These are phyloP conservation scores for Musca domestica DNA, from an alignment of 1,140 invertebrate genomes.

Conservation along the genomic window DNA sequence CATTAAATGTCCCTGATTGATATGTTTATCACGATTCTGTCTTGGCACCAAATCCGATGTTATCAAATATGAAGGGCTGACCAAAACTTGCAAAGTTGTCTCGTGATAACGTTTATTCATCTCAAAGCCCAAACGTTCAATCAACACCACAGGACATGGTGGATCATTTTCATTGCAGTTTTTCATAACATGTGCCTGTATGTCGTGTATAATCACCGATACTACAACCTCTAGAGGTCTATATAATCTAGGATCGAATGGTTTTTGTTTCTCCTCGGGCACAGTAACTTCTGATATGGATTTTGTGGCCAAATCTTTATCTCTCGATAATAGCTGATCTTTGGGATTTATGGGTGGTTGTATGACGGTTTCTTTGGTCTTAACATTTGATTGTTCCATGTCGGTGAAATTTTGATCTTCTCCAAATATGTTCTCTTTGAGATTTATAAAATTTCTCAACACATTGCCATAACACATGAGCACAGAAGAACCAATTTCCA, in stretches of 20 bases:
- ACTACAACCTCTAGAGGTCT: constrained; percentile 88
- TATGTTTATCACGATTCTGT: constrained; percentile 68
- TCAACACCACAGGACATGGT: constrained; percentile 83
- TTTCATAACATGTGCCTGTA: constrained; percentile 89
- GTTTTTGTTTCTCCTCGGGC: constrained; percentile 57
- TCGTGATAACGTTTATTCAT: constrained; percentile 92
- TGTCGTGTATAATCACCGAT: constrained; percentile 91
- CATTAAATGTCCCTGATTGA: constrained; percentile 86
- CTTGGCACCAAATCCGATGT: constrained; percentile 70
- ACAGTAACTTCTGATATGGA: constrained; percentile 60
- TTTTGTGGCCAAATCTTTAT: constrained; percentile 55
- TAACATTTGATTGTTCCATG: constrained; percentile 68
- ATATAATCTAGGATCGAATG: constrained; percentile 83
- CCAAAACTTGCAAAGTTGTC: constrained; percentile 84
- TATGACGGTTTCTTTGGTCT: constrained; percentile 38
- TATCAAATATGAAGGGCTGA: constrained; percentile 86
- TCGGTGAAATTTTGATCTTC: constrained; percentile 92
- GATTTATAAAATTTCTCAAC: constrained; percentile 81
- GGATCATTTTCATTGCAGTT: constrained; percentile 84
- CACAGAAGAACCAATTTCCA: constrained; percentile 91
- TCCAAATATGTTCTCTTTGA: constrained; percentile 96
- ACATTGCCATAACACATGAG: constrained; percentile 87
- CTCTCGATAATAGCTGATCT: constrained; percentile 45
- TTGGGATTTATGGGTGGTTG: constrained; percentile 40
- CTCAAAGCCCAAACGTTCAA: constrained; percentile 93